These are phyloP conservation scores for Eumeta japonica DNA, from an alignment of 1,140 invertebrate species.

Conservation along the genomic window DNA sequence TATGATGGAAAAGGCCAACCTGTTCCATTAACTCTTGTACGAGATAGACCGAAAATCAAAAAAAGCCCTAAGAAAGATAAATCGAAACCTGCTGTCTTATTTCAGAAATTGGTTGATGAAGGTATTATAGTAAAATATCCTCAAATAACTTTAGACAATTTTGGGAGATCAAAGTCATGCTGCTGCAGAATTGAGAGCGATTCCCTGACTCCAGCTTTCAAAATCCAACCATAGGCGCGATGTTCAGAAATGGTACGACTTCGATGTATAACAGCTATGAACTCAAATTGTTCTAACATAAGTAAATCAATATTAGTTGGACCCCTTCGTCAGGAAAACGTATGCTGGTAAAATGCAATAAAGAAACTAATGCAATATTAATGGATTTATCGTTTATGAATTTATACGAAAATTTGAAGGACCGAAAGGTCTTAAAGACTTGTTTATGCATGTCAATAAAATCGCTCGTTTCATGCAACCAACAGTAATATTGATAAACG, in stretches of 20 bases:
- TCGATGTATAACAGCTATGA: conserved; percentile 34
- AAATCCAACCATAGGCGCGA: conserved; percentile 35
- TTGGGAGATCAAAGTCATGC: conserved; percentile 42
- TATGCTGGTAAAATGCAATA: conserved; percentile 38
- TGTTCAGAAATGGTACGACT: conserved; percentile 38
- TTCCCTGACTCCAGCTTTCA: conserved; percentile 41
- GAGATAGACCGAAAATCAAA: conserved; percentile 37
- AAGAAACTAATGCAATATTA: conserved; percentile 42
- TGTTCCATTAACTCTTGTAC: conserved; percentile 22
- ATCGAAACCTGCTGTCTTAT: conserved; percentile 30
- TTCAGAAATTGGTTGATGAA: conserved; percentile 39
- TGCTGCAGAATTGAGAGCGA: conserved; percentile 35
- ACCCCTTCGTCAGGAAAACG: conserved; percentile 35
- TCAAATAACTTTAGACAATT: conserved; percentile 30
- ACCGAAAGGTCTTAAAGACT: conserved; percentile 27
- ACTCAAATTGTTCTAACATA: conserved; percentile 30
- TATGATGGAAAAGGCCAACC: conserved; percentile 14
- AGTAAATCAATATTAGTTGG: conserved; percentile 34
- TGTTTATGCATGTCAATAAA: conserved; percentile 46
- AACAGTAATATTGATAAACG: conserved; percentile 77
- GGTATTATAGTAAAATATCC: conserved; percentile 44
- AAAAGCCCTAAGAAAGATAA: conserved; percentile 29
- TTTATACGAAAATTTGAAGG: conserved; percentile 41
- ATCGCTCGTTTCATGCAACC: conserved; percentile 72
- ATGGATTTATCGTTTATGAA: conserved; percentile 44